Percentiles rank a stretch among this genome's conserved stretches.
Evolutionary conservation across 2,797 vertebrate genomes (phyloP).

Genomic region (Muscicapa striata): DNA sequence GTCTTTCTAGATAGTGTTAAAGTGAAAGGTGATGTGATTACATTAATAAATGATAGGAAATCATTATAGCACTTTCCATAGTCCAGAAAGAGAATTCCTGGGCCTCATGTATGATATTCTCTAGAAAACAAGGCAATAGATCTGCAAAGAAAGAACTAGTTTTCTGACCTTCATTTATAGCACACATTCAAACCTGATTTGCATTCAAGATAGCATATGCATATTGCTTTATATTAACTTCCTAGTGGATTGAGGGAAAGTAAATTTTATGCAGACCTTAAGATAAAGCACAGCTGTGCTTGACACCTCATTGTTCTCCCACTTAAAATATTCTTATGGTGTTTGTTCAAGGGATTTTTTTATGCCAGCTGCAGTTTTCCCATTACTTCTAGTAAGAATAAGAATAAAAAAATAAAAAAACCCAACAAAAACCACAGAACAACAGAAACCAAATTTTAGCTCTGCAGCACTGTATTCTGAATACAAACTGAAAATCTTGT

Average conservation of each 20-base stretch:
- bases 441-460: neutral
- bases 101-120: constrained; percentile 1
- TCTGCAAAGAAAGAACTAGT: constrained; percentile 11
- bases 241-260: constrained; percentile 14
- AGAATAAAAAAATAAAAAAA: neutral
- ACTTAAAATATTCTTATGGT: constrained; percentile 46
- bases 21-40: neutral
- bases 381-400: neutral
- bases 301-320: constrained; percentile 57
- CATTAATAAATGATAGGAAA: constrained; percentile 34
- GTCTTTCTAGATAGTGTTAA: neutral
- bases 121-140: neutral
- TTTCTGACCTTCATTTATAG: constrained; percentile 57
- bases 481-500: neutral
- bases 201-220: constrained; percentile 58
- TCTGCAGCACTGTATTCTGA: neutral
- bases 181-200: constrained; percentile 15
- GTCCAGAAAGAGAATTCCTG: constrained; percentile 57
- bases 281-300: constrained; percentile 56
- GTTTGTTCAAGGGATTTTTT: constrained; percentile 23
- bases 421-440: neutral
- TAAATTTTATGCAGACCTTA: constrained; percentile 52
- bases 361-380: constrained; percentile 29
- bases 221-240: constrained; percentile 53
- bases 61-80: neutral